These are phyloP conservation scores for Choloepus didactylus DNA, from an alignment of 2,797 vertebrate genomes.

Conservation along the genomic window DNA sequence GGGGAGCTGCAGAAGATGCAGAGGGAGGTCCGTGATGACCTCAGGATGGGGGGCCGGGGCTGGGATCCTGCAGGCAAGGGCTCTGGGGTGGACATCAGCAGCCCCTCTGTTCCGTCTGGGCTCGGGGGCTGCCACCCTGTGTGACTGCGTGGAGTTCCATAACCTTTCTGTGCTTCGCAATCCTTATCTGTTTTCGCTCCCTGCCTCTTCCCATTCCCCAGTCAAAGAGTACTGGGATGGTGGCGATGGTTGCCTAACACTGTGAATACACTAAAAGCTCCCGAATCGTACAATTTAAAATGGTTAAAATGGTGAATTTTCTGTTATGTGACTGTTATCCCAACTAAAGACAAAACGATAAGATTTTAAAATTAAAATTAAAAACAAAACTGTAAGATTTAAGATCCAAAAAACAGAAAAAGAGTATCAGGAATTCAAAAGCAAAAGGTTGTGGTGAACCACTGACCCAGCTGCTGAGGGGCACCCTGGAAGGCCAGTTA, in stretches of 20 bases:
- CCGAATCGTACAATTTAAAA: neutral
- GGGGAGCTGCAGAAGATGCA: neutral
- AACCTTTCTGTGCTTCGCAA: neutral
- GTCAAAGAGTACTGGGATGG: neutral
- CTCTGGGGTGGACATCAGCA: neutral
- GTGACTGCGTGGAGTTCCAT: neutral
- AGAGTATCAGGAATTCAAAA: neutral
- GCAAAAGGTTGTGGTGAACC: neutral
- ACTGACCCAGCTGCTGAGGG: neutral
- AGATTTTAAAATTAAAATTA: neutral
- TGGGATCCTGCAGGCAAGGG: neutral
- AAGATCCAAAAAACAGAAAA: neutral
- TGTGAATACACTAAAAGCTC: neutral
- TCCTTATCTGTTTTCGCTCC: neutral
- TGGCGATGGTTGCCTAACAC: neutral
- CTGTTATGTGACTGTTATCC: neutral
- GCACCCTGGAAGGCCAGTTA: neutral
- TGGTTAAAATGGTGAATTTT: neutral
- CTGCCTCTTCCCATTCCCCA: neutral
- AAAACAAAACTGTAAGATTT: neutral
- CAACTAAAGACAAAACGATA: too few species aligned
- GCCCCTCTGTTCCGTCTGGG: neutral
- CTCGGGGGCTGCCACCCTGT: neutral
- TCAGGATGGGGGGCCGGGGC: neutral
- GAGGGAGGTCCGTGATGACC: neutral